A percentile compares a stretch with the other conserved stretches of the same genome.
Evolutionary conservation across 2,888 invertebrate genomes (phyloP).

Genomic region (Eupithecia insigniata): DNA sequence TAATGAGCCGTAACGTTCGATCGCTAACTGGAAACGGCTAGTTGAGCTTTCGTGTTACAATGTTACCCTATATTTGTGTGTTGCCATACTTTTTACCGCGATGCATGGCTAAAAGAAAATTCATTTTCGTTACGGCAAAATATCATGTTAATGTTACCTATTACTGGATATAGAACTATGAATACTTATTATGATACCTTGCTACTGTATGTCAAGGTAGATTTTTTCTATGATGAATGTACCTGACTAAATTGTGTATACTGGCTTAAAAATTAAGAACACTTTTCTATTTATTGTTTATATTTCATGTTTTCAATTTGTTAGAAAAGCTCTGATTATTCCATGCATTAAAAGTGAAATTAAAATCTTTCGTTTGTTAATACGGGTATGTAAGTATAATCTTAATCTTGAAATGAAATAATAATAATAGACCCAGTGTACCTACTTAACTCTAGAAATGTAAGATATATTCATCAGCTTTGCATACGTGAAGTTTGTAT

Average conservation of each 20-base stretch:
- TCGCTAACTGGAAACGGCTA: slow-evolving; percentile 69
- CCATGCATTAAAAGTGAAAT: background rate
- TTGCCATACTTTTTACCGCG: slow-evolving; percentile 38
- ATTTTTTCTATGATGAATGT: too few relatives aligned
- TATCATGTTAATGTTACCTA: slow-evolving; percentile 24
- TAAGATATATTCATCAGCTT: background rate
- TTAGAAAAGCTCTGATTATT: background rate
- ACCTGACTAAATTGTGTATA: too few relatives aligned
- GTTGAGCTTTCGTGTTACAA: slow-evolving; percentile 73
- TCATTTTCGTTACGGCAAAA: slow-evolving; percentile 24
- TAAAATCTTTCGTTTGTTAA: background rate
- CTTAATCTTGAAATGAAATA: background rate
- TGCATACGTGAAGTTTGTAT: background rate
- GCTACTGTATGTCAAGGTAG: too few relatives aligned
- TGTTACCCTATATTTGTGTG: slow-evolving; percentile 52
- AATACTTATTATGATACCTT: background rate
- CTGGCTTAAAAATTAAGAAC: too few relatives aligned
- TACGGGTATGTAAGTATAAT: background rate
- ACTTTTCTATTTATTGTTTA: too few relatives aligned
- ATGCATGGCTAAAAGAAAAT: slow-evolving; percentile 27
- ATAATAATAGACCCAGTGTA: background rate
- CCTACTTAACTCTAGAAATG: background rate
- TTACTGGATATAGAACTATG: slow-evolving; percentile 27
- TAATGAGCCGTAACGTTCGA: slow-evolving; percentile 78
- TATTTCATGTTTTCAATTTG: too few relatives aligned